phyloP scores from a whole-genome alignment of 1,140 invertebrate genomes.

The Nephotettix cincticeps region DNA sequence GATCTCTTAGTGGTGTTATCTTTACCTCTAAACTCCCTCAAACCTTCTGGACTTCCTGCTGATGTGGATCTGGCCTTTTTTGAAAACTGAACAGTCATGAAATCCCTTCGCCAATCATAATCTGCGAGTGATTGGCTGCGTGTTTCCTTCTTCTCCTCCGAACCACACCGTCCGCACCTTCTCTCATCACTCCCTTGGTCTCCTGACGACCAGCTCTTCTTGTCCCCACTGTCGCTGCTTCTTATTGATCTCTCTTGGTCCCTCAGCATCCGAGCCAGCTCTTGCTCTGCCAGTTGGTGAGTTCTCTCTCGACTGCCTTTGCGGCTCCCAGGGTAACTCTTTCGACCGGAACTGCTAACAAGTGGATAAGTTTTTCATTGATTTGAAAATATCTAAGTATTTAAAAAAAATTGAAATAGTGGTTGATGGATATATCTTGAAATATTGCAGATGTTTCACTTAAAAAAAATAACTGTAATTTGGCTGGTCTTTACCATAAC shows the following conservation, averaged over 20 bases:
- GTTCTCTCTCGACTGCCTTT: conserved; percentile 58
- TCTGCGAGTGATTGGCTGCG: conserved; percentile 25
- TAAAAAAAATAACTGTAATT: too few species aligned
- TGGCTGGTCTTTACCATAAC: too few species aligned
- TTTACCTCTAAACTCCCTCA: conserved; percentile 24
- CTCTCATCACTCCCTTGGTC: conserved; percentile 32
- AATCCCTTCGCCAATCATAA: conserved; percentile 27
- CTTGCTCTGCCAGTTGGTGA: conserved; percentile 42
- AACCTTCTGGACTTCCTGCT: conserved; percentile 29
- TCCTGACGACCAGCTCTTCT: conserved; percentile 35
- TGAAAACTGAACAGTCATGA: conserved; percentile 19
- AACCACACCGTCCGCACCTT: not conserved
- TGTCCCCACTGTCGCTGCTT: conserved; percentile 34
- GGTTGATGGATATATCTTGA: not conserved
- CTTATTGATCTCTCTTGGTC: conserved; percentile 28
- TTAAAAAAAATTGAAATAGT: not conserved
- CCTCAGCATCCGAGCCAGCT: conserved; percentile 27
- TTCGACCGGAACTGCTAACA: conserved; percentile 49
- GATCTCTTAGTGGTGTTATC: not conserved
- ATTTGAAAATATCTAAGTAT: not conserved
- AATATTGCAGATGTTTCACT: too few species aligned
- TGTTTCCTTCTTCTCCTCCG: conserved; percentile 25
- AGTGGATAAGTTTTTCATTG: not conserved
- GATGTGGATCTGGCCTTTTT: conserved; percentile 24
- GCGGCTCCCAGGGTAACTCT: conserved; percentile 59